Evolutionary conservation across 2,113 vertebrate species (phyloP).

Genomic region (Microtus pennsylvanicus): DNA sequence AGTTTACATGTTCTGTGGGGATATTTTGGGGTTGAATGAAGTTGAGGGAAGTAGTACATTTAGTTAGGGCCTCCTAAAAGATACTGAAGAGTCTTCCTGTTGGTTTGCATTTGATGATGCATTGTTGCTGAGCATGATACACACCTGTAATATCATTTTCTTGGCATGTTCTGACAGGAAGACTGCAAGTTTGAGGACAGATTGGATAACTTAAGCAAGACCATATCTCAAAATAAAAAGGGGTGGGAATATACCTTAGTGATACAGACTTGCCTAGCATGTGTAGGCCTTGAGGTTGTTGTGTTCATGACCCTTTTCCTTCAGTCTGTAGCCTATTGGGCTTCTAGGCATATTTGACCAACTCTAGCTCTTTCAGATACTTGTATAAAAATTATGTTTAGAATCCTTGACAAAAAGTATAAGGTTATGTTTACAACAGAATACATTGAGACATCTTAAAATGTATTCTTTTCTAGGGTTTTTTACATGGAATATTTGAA

Average conservation of each 20-base stretch:
- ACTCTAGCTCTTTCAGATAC: background rate
- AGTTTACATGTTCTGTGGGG: background rate
- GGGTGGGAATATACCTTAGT: background rate
- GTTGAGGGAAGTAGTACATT: background rate
- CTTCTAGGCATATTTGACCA: background rate
- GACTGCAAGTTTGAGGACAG: background rate
- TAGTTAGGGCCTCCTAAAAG: background rate
- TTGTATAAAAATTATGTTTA: background rate
- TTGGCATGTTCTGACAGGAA: background rate
- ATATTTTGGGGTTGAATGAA: background rate
- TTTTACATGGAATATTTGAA: conserved; percentile 95
- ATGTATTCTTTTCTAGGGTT: conserved; percentile 88
- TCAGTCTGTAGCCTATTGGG: background rate
- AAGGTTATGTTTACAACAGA: conserved; percentile 18
- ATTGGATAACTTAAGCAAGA: background rate
- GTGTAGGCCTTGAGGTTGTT: background rate
- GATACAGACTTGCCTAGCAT: too few relatives aligned
- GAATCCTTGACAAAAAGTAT: background rate
- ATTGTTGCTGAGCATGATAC: background rate
- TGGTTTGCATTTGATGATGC: conserved; percentile 15
- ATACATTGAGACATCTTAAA: conserved; percentile 55
- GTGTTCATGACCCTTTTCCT: background rate
- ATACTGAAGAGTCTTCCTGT: conserved; percentile 36
- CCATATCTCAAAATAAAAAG: background rate
- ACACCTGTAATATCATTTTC: conserved; percentile 8